These are phyloP conservation scores for Protobothrops mucrosquamatus DNA, from an alignment of 2,113 vertebrate genomes.

Conservation along the genomic window DNA sequence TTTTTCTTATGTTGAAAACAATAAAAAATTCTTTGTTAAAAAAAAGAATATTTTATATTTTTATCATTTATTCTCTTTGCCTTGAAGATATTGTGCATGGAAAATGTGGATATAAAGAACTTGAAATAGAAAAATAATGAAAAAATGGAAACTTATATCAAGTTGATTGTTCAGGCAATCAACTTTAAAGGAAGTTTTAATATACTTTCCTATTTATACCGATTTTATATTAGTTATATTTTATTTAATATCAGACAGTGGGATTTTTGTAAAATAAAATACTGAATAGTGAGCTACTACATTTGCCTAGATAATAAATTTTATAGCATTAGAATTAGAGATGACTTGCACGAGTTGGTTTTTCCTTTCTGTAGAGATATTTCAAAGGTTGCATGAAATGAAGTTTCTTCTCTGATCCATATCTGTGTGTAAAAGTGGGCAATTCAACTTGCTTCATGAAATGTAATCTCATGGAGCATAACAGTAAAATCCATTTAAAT, in stretches of 20 bases:
- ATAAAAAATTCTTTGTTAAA: too few species aligned
- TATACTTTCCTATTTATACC: conserved; percentile 15
- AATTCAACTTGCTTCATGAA: conserved; percentile 64
- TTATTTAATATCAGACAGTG: conserved; percentile 5
- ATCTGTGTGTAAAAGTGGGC: conserved; percentile 70
- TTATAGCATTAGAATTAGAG: conserved; percentile 48
- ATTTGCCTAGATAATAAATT: conserved; percentile 57
- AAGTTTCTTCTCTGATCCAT: conserved; percentile 71
- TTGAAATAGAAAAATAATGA: background rate
- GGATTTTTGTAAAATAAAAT: conserved; percentile 5
- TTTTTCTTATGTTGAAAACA: too few species aligned
- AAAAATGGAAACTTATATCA: background rate
- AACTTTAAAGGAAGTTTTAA: background rate
- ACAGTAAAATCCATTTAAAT: conserved; percentile 74
- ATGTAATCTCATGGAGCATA: conserved; percentile 69
- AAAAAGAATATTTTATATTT: background rate
- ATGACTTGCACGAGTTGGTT: conserved; percentile 62
- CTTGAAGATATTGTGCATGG: background rate
- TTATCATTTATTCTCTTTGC: background rate
- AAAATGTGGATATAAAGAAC: background rate
- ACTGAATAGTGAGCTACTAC: conserved; percentile 29
- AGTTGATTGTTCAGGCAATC: background rate
- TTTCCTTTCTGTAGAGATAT: conserved; percentile 64
- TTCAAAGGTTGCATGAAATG: conserved; percentile 72
- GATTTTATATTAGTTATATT: conserved; percentile 15